Evolutionary conservation across 2,888 invertebrate species (phyloP), one percentile per base, ranked within the genome.

Genomic region (Metalampra italica): DNA sequence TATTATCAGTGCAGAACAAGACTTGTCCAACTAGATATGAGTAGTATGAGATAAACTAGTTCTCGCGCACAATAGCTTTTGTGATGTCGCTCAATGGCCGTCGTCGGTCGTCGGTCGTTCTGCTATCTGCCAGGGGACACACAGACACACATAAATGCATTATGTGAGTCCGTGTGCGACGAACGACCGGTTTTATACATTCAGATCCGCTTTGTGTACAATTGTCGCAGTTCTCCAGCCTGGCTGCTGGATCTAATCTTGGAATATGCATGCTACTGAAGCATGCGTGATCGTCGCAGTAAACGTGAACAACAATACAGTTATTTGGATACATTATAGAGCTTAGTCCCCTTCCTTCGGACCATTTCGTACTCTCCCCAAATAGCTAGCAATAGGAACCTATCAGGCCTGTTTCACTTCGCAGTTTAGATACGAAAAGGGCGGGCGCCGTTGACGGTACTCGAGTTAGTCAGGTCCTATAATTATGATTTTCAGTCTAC

Each of bases 1-100:
- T 83, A 68, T 78, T 83, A 86, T 87, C 87, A 85, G 86, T 50
- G 79, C 82, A 73, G 78, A 85, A 87, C 86, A 70, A 68, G 70
- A 60, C 63, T 59, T 59, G 65, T 73, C 69, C 69, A 29, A 46
- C 37, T 7, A 40, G 68, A 64, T 70, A 70, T 37, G n/a, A 68
- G 77, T 64, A 67, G 67, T 61, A 71, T 66, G 72, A 82, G 82
- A 82, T 85, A 82, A 83, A 84, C 82, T 78, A 72, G 79, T 75
- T 73, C 66, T 58, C 45, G 61, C 57, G 64, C 65, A 81, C 87
- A 87, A 84, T 85, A 70, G 75, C 84, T 82, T 82, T 86, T 85
- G 84, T 85, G 70, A 76, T 70, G 76, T 67, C 74, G 67, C 71
- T 81, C 74, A 81, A 78, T 75, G 67, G 68, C 51, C 22, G 22